Conservation (phyloP, 2,888 invertebrate species). For the Eupithecia subfuscata region DNA sequence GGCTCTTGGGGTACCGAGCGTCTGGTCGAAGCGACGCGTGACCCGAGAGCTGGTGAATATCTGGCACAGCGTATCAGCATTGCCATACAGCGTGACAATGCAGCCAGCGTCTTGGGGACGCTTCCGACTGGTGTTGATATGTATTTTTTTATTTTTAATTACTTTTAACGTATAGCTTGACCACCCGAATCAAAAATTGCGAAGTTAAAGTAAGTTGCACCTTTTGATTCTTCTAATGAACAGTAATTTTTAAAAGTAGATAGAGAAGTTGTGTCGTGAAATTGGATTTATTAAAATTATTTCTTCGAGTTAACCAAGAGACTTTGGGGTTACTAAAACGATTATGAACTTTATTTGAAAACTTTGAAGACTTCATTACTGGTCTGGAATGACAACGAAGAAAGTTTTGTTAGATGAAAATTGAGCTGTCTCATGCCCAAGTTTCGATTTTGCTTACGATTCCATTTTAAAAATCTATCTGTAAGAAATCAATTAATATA, state of each 20-base stretch:
- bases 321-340: not conserved
- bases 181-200: too few relatives aligned
- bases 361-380: not conserved
- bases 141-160: too few relatives aligned
- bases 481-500: not conserved
- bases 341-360: not conserved
- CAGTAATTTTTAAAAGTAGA: not conserved
- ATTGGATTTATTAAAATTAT: conserved; percentile 1
- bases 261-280: conserved; percentile 6
- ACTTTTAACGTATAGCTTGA: too few relatives aligned
- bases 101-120: too few relatives aligned
- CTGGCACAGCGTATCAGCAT: too few relatives aligned
- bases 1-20: too few relatives aligned
- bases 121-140: too few relatives aligned
- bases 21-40: too few relatives aligned
- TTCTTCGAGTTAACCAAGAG: not conserved
- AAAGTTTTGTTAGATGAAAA: not conserved
- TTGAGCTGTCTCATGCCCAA: not conserved
- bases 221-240: not conserved
- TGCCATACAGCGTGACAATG: too few relatives aligned
- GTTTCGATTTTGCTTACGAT: not conserved
- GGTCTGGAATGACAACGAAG: not conserved
- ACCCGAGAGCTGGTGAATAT: too few relatives aligned
- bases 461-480: not conserved
- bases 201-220: not conserved